Base-by-base conservation (phyloP, 2,888 invertebrate species). In the Lydus trimaculatus region DNA sequence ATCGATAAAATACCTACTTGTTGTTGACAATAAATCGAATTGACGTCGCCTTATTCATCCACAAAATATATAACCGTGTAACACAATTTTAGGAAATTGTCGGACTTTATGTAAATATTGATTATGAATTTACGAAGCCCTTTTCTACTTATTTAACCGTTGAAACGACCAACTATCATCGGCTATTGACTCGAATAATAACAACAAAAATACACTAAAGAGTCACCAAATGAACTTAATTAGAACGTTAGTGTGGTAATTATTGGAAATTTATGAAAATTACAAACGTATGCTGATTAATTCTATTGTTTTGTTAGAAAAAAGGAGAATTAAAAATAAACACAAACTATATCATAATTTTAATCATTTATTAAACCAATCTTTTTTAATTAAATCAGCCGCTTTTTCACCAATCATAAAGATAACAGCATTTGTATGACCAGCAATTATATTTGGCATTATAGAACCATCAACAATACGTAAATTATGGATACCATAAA, bases 331-430 rank as follows among this genome's bases (percentile, higher is more conserved):
- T n/a, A n/a, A 58, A 58, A 31, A 17, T 6, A 31, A 11, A 31
- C 31, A 31, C 31, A 23, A 9, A 9, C 33, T 33, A 33, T 11
- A 1, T 5, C 33, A 17, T n/a, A n/a, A n/a, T n/a, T n/a, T n/a
- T n/a, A n/a, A 17, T 31, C 33, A 39, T 31, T 36, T 33, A 63
- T 72, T 69, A 31, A 73, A 65, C 86, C 86, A 87, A 17, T 83
- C 81, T 23, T 82, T 75, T 73, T 88, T 88, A 61, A 88, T 87
- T 84, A 88, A 83, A 77, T 88, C 89, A 11, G 88, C 84, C 0
- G 87, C 89, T 73, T 88, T 89, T 78, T 90, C 90, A 1, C 86
- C 89, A 65, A 89, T 88, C 89, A 90, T 90, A 65, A 87, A 86
- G 31, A 86, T 85, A 1, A 88, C 87, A 7, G 88, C 88, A 74